These are phyloP conservation scores for Celastrina argiolus DNA, from an alignment of 2,888 invertebrate species.

Conservation along the genomic window DNA sequence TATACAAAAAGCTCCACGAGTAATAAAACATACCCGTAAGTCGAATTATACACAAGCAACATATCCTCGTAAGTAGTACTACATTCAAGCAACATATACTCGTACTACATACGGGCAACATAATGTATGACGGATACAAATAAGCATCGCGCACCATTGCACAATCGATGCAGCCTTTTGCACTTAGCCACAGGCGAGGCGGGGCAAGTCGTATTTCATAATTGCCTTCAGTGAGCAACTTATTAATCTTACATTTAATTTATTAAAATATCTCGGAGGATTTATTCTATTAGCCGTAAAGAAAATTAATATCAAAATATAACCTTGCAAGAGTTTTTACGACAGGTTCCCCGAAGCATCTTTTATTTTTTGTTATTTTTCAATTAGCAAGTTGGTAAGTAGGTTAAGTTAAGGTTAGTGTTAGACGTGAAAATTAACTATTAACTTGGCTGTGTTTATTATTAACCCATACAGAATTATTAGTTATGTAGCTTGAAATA, in stretches of 20 bases:
- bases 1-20: no score
- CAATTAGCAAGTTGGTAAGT: background rate
- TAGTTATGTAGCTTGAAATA: no score
- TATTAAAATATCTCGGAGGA: conserved; percentile 3
- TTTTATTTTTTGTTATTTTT: background rate
- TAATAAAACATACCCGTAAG: no score
- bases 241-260: conserved; percentile 18
- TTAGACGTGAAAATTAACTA: background rate
- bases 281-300: background rate
- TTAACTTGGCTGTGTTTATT: no score
- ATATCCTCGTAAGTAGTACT: no score
- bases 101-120: conserved; percentile 10
- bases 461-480: background rate
- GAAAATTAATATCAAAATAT: background rate
- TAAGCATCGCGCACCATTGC: conserved; percentile 27
- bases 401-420: background rate
- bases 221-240: conserved; percentile 26
- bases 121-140: conserved; percentile 18
- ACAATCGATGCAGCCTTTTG: conserved; percentile 36
- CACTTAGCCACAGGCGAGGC: conserved; percentile 46
- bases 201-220: conserved; percentile 41
- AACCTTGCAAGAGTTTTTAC: background rate
- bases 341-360: background rate
- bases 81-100: no score
- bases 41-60: no score